phyloP scores from a whole-genome alignment of 2,888 invertebrate species.

The Drosophila siamana region DNA sequence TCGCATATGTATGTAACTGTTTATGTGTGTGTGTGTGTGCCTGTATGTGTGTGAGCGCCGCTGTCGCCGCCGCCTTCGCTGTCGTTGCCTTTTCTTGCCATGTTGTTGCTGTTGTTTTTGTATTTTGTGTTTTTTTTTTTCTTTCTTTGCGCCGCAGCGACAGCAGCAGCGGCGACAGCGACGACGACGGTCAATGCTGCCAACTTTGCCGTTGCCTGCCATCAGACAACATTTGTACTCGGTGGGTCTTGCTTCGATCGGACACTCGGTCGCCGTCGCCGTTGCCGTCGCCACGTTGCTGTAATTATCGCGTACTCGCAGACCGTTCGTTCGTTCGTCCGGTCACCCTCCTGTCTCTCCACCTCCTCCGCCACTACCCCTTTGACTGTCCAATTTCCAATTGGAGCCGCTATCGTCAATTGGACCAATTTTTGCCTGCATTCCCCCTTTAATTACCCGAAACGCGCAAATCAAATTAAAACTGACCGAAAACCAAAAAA shows the following conservation, averaged over 20 bases:
- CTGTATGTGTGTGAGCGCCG: constrained; percentile 44
- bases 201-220: constrained; percentile 79
- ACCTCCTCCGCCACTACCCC: background rate
- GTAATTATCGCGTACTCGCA: constrained; percentile 60
- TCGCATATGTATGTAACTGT: constrained; percentile 73
- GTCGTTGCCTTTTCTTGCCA: constrained; percentile 61
- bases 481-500: constrained; percentile 25
- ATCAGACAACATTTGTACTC: constrained; percentile 83
- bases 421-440: constrained; percentile 22
- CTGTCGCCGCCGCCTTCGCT: constrained; percentile 27
- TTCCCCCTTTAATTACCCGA: constrained; percentile 37
- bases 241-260: constrained; percentile 82
- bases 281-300: constrained; percentile 45
- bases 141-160: constrained; percentile 69
- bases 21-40: constrained; percentile 22
- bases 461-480: constrained; percentile 46
- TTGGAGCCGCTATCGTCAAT: constrained; percentile 43
- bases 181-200: constrained; percentile 77
- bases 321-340: background rate
- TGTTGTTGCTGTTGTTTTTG: constrained; percentile 44
- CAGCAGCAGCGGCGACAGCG: constrained; percentile 61
- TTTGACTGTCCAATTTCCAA: constrained; percentile 31
- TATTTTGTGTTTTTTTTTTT: constrained; percentile 46
- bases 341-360: background rate
- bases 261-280: constrained; percentile 61